Base-by-base conservation (phyloP, 2,797 vertebrate genomes). In the Limosa lapponica region DNA sequence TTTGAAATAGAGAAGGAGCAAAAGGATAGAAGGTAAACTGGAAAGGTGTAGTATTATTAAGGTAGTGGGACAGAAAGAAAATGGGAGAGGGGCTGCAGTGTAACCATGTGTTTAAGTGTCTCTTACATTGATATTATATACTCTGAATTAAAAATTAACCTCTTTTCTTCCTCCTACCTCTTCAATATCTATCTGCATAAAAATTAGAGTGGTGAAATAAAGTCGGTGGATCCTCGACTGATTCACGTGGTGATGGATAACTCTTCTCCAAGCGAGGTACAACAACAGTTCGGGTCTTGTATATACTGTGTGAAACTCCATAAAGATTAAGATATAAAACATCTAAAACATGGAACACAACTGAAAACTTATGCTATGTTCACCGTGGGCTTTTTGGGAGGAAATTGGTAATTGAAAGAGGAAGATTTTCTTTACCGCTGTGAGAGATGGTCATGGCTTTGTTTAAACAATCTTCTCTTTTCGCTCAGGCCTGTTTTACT, bases 191-290 rank as follows among this genome's bases (percentile, higher is more conserved):
- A 86, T 64, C 75, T 89, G 46, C 72, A 22, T 83, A 46, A 95
- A 96, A 95, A 92, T 13, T 89, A 99, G 99, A 99, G 98, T 94
- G 98, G 99, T 86, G 99, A 99, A 96, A 99, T 98, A 85, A 99
- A 99, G 97, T 98, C 98, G 5, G 99, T 99, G 69, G 99, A 99
- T 98, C 99, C 99, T 85, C 98, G 99, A 57, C 98, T 99, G 92
- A 98, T 99, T 97, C 99, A 99, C 51, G 99, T 99, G 92, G 99
- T 99, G 98, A 98, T 98, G 94, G 98, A 99, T 82, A 99, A 96
- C 58, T 77, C 96, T 30, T 90, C 98, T 93, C 95, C 98, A 48
- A 97, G 75, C 2, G 99, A 99, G 99, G 99, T 99, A 98, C 30
- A 91, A 20, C 94, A 74, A 22, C 89, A 25, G 13, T 91, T 77